Conservation (phyloP, 2,888 invertebrate species). For the Eristalis pertinax region DNA sequence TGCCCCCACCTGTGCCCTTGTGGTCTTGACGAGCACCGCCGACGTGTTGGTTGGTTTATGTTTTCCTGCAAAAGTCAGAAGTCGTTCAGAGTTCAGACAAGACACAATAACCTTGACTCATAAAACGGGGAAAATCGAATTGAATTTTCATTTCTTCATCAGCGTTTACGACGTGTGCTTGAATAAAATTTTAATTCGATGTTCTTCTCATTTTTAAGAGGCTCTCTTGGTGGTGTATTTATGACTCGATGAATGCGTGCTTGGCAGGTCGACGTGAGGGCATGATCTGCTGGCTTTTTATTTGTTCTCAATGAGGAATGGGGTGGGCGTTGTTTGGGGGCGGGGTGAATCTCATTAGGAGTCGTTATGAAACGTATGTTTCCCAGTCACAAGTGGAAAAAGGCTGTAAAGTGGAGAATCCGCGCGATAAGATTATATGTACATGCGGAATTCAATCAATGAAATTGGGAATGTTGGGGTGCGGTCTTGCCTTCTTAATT, state of each 20-base stretch:
- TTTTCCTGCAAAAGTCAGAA: slow-evolving; percentile 27
- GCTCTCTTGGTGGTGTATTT: neutral
- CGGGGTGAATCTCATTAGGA: neutral
- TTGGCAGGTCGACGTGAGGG: neutral
- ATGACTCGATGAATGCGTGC: neutral
- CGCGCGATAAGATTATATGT: too few relatives aligned
- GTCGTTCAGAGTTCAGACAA: neutral
- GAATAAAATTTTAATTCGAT: slow-evolving; percentile 34
- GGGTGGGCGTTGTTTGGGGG: neutral
- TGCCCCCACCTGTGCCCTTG: neutral
- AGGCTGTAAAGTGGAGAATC: too few relatives aligned
- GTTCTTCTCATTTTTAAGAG: neutral
- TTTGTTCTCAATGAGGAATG: neutral
- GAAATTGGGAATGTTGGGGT: too few relatives aligned
- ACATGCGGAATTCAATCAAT: too few relatives aligned
- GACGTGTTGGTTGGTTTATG: slow-evolving; percentile 30
- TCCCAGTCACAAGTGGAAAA: too few relatives aligned
- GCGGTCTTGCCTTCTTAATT: too few relatives aligned
- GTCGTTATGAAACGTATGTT: neutral
- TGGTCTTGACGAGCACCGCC: slow-evolving; percentile 15
- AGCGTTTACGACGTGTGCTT: slow-evolving; percentile 28
- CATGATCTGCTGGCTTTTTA: neutral
- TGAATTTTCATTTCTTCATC: slow-evolving; percentile 31
- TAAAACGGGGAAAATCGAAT: slow-evolving; percentile 37
- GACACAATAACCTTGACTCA: slow-evolving; percentile 8